Percentiles rank a stretch among this genome's conserved stretches.
These are phyloP conservation scores for Procapra przewalskii DNA, from an alignment of 2,113 vertebrate genomes.

Conservation along the genomic window DNA sequence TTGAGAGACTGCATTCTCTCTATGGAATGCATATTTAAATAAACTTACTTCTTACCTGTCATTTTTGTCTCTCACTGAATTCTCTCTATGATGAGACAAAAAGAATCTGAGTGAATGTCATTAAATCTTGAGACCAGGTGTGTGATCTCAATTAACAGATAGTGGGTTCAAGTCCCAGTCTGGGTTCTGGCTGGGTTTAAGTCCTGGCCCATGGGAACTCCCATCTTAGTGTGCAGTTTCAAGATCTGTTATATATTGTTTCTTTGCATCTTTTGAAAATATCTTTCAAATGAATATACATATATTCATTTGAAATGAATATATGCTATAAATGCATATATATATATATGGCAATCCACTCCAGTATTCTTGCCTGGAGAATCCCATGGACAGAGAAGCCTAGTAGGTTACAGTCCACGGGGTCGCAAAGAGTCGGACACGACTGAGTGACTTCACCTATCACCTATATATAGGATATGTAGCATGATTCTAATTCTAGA, in stretches of 20 bases:
- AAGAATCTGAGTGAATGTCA: not conserved
- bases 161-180: not conserved
- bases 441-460: too few relatives aligned
- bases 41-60: not conserved
- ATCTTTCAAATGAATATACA: not conserved
- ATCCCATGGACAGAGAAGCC: too few relatives aligned
- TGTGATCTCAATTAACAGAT: not conserved
- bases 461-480: not conserved
- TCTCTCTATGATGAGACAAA: not conserved
- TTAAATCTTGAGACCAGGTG: not conserved
- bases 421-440: too few relatives aligned
- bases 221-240: not conserved
- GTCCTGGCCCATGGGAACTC: not conserved
- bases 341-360: too few relatives aligned
- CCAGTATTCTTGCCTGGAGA: too few relatives aligned
- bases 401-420: too few relatives aligned
- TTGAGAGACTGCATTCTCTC: not conserved
- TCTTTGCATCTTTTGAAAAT: not conserved
- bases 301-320: not conserved
- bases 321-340: not conserved
- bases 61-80: not conserved
- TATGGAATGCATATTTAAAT: not conserved
- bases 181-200: not conserved
- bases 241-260: not conserved
- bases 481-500: not conserved